Percentiles rank a stretch among this genome's conserved stretches.
These are phyloP conservation scores for Zingel zingel DNA, from an alignment of 2,113 vertebrate species.

Conservation along the genomic window DNA sequence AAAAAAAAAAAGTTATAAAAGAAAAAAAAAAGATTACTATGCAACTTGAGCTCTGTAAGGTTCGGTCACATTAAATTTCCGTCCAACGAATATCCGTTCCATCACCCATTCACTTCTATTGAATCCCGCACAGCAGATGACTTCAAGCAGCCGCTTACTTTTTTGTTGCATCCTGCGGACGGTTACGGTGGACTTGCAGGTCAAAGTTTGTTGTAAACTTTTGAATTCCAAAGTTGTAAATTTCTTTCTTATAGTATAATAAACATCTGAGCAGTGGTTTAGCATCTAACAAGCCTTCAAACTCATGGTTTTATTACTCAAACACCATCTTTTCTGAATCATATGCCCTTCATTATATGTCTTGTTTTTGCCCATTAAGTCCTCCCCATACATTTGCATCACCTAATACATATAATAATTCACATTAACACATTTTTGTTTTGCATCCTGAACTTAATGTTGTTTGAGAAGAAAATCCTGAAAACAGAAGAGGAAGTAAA, in stretches of 20 bases:
- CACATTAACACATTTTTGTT: not conserved
- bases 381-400: not conserved
- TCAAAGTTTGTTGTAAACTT: not conserved
- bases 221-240: no score
- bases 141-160: not conserved
- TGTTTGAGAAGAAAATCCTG: constrained; percentile 1
- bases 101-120: not conserved
- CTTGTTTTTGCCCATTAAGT: not conserved
- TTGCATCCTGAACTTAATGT: not conserved
- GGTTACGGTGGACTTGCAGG: not conserved
- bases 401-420: not conserved
- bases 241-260: no score
- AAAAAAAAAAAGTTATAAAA: no score
- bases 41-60: not conserved
- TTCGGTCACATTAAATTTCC: not conserved
- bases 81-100: not conserved
- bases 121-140: not conserved
- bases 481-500: constrained; percentile 16
- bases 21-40: no score
- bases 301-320: not conserved
- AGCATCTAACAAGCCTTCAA: not conserved
- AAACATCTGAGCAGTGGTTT: not conserved
- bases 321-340: not conserved
- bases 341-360: not conserved
- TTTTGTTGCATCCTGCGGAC: not conserved